Conservation (phyloP, 2,888 invertebrate species). For the Sminthurinus aureus region DNA sequence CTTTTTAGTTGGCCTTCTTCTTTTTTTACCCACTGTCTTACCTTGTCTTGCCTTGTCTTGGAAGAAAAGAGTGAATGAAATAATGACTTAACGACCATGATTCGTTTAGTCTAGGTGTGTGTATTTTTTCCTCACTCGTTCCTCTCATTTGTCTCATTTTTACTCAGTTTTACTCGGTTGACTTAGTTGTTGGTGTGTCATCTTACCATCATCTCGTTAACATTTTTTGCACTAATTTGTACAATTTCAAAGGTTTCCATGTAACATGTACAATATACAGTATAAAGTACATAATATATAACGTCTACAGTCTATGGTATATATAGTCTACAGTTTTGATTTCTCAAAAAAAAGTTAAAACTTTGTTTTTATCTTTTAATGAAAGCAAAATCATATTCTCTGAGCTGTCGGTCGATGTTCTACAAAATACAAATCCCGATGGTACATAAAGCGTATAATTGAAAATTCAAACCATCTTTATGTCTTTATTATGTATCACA, state of each 20-base stretch:
- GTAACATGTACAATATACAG: neutral
- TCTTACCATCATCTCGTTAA: slow-evolving; percentile 15
- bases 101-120: slow-evolving; percentile 23
- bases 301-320: neutral
- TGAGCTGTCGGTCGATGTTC: too few species aligned
- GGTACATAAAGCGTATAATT: too few species aligned
- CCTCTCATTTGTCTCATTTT: slow-evolving; percentile 24
- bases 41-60: too few species aligned
- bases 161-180: slow-evolving; percentile 4
- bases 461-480: too few species aligned
- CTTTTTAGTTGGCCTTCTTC: slow-evolving; percentile 15
- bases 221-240: slow-evolving; percentile 37
- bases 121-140: slow-evolving; percentile 6
- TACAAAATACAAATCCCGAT: too few species aligned
- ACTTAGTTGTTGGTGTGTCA: slow-evolving; percentile 14
- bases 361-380: too few species aligned
- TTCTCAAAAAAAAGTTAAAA: too few species aligned
- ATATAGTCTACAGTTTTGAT: too few species aligned
- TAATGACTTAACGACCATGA: slow-evolving; percentile 18
- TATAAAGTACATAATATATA: too few species aligned
- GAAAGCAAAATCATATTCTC: too few species aligned
- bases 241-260: slow-evolving; percentile 14
- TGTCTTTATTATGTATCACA: too few species aligned
- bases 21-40: slow-evolving; percentile 2
- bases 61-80: neutral